Evolutionary conservation across 2,888 invertebrate genomes (phyloP).

Genomic region (Danaus chrysippus): DNA sequence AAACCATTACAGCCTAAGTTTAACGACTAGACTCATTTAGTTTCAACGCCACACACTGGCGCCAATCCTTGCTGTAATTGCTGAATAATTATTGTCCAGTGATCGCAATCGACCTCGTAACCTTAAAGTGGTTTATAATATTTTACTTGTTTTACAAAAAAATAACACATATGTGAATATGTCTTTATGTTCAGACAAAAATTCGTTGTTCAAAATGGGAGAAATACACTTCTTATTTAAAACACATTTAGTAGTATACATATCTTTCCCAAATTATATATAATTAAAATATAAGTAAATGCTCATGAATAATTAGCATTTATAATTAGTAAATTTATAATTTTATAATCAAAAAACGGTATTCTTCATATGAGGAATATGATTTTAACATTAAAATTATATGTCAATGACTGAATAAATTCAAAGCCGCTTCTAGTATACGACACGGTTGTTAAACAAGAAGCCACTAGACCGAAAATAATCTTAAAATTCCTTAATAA

Average conservation of each 20-base stretch:
- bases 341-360: no score
- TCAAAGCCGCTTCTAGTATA: background rate
- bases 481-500: slow-evolving; percentile 7
- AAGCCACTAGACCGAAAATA: slow-evolving; percentile 22
- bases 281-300: no score
- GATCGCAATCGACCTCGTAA: slow-evolving; percentile 20
- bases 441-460: slow-evolving; percentile 19
- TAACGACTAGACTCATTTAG: slow-evolving; percentile 23
- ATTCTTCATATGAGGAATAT: no score
- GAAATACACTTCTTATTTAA: no score
- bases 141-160: background rate
- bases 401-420: background rate
- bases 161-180: background rate
- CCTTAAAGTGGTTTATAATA: slow-evolving; percentile 16
- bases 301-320: no score
- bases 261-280: no score
- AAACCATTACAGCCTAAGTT: background rate
- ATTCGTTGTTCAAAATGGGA: no score
- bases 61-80: slow-evolving; percentile 29
- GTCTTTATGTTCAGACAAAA: no score
- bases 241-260: no score
- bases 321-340: no score
- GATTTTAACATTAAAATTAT: no score
- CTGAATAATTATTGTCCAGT: slow-evolving; percentile 25
- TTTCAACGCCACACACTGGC: slow-evolving; percentile 33